Evolutionary conservation across 2,113 vertebrate species (phyloP).

Genomic region (Mungos mungo): DNA sequence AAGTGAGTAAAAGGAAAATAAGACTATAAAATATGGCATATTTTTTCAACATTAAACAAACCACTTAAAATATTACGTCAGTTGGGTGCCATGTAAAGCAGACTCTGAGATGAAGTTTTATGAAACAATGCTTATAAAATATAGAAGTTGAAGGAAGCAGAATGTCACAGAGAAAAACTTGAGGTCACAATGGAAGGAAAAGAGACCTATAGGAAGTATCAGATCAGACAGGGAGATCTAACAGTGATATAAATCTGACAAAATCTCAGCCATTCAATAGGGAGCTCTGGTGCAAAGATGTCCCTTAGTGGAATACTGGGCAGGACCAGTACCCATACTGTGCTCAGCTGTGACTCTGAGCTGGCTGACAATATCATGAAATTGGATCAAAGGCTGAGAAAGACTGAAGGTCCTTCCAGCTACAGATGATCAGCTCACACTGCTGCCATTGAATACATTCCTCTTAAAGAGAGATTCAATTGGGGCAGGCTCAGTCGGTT

Average conservation of each 20-base stretch:
- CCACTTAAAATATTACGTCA: conserved; percentile 9
- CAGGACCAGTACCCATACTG: not conserved
- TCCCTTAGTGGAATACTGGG: not conserved
- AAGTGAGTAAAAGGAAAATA: not conserved
- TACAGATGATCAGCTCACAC: not conserved
- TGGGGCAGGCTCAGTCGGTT: no score
- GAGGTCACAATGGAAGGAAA: not conserved
- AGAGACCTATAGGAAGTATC: not conserved
- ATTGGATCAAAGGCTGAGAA: not conserved
- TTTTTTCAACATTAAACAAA: not conserved
- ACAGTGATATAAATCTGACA: not conserved
- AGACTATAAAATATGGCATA: not conserved
- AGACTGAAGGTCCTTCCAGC: not conserved
- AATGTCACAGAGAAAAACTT: not conserved
- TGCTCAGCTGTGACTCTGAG: not conserved
- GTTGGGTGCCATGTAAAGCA: not conserved
- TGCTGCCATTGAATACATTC: no score
- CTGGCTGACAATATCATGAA: not conserved
- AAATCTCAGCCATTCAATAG: not conserved
- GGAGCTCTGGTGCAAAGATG: not conserved
- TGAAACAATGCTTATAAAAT: not conserved
- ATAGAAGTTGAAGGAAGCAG: not conserved
- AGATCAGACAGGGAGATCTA: not conserved
- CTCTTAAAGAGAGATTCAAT: no score
- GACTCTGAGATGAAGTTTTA: not conserved